Conservation (phyloP, 2,113 vertebrate species). For the Eulemur rufifrons region DNA sequence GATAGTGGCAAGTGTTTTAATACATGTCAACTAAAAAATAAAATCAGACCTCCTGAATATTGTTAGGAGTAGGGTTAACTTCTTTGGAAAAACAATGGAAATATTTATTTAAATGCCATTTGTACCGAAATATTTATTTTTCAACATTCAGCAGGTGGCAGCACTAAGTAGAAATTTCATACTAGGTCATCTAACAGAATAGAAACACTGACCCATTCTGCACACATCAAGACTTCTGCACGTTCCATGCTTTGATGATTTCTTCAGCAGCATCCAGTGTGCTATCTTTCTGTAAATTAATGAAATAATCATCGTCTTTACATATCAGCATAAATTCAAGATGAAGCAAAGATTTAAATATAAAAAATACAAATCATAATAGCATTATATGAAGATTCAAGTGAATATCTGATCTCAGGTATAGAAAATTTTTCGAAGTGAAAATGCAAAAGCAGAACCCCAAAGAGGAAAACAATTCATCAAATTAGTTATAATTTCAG, state of each 20-base stretch:
- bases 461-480: not conserved
- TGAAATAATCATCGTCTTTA: constrained; percentile 39
- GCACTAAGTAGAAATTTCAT: constrained; percentile 38
- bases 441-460: not conserved
- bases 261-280: constrained; percentile 92
- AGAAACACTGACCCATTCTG: not conserved
- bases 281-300: constrained; percentile 90
- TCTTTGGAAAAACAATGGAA: not conserved
- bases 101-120: constrained; percentile 35
- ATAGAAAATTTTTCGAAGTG: constrained; percentile 6
- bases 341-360: not conserved
- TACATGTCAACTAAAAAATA: not conserved
- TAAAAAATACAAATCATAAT: not conserved
- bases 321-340: not conserved
- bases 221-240: constrained; percentile 61
- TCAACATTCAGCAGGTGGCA: constrained; percentile 73
- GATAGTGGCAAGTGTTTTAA: not conserved
- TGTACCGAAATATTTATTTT: not conserved
- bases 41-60: not conserved
- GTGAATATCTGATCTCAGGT: not conserved
- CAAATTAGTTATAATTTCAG: not conserved
- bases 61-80: not conserved
- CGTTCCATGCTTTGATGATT: constrained; percentile 93
- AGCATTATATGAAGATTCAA: not conserved
- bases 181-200: not conserved